Evolutionary conservation across 92 coral and sea anemone genomes (phyloP).

Genomic region (Actinernus sp.): DNA sequence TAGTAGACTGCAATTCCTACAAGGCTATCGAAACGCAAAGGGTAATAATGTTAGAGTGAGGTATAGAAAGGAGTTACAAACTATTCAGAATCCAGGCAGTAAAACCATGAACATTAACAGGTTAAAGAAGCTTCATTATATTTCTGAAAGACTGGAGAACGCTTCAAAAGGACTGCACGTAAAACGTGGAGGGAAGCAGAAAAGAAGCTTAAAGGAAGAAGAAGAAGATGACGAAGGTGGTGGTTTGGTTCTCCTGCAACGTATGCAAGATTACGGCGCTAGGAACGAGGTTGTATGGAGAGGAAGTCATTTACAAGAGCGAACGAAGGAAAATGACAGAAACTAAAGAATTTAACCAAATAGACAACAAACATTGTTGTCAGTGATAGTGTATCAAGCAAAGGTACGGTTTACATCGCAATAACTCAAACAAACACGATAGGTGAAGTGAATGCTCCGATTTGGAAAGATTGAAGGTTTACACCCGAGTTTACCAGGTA

Average conservation of each 20-base stretch:
- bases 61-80: no score
- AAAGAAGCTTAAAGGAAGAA: constrained; percentile 1
- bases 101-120: background rate
- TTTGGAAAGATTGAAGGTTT: no score
- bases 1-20: no score
- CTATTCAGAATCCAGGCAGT: background rate
- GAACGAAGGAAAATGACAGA: constrained; percentile 3
- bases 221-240: constrained; percentile 37
- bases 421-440: no score
- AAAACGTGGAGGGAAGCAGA: background rate
- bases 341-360: no score
- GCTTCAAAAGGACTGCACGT: background rate
- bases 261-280: constrained; percentile 70
- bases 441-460: no score
- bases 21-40: no score
- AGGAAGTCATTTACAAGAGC: constrained; percentile 5
- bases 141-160: constrained; percentile 24
- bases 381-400: no score
- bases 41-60: no score
- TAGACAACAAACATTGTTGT: no score
- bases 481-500: no score
- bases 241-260: constrained; percentile 15
- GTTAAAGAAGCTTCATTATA: constrained; percentile 9
- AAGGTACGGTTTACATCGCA: no score
- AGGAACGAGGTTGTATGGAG: constrained; percentile 65